Conservation (phyloP, 2,113 vertebrate species). For the Alexandromys fortis region DNA sequence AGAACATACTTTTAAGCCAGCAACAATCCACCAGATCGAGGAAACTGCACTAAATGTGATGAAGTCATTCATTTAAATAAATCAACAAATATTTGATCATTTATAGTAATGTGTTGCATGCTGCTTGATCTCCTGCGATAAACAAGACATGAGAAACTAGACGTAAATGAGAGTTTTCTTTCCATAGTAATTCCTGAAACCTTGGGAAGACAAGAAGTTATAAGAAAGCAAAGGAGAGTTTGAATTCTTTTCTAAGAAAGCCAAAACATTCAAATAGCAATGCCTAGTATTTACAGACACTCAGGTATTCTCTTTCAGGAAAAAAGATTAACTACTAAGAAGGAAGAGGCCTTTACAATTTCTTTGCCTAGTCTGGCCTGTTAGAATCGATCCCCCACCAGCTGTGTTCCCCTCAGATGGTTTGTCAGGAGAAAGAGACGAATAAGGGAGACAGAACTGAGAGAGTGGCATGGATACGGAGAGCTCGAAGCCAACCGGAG, state of each 20-base stretch:
- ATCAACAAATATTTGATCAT: neutral
- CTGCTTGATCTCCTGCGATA: neutral
- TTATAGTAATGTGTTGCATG: neutral
- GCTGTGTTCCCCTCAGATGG: conserved; percentile 30
- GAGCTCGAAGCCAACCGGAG: conserved; percentile 24
- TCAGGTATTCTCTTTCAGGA: conserved; percentile 15
- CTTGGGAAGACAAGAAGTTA: neutral
- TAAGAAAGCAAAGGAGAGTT: neutral
- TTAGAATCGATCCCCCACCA: neutral
- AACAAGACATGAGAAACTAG: neutral
- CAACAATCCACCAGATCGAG: neutral
- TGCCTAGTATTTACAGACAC: neutral
- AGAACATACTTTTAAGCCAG: neutral
- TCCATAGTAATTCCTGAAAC: neutral
- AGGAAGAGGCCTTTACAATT: neutral
- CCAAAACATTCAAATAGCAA: conserved; percentile 9
- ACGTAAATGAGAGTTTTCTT: neutral
- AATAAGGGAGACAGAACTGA: conserved; percentile 26
- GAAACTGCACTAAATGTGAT: neutral
- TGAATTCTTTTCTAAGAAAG: neutral
- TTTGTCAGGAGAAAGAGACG: conserved; percentile 34
- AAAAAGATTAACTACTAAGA: neutral
- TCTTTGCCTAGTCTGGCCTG: neutral
- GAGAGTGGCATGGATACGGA: conserved; percentile 26
- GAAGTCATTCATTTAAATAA: neutral